Evolutionary conservation across 2,113 vertebrate genomes (phyloP).

Genomic region (Dascyllus trimaculatus): DNA sequence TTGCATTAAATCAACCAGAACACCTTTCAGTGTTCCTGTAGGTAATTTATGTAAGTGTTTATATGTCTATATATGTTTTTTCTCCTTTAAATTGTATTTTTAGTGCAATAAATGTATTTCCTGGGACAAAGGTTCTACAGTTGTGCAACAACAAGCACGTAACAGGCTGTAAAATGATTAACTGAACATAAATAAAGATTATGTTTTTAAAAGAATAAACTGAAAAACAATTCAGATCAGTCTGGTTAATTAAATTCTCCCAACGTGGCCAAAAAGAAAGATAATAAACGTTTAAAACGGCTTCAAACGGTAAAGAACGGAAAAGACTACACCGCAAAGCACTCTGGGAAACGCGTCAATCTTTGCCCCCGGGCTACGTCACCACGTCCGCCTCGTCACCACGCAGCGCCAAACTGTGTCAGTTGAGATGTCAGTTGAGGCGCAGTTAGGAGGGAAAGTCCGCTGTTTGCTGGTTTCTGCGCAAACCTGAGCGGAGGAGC

Average conservation of each 20-base stretch:
- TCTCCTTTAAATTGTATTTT: no score
- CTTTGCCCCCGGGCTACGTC: neutral
- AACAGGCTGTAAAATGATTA: no score
- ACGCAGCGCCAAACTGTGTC: slow-evolving; percentile 8
- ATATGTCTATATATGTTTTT: no score
- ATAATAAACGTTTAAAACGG: neutral
- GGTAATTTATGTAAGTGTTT: no score
- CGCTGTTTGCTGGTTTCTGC: neutral
- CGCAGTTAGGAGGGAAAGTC: neutral
- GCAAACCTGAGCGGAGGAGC: neutral
- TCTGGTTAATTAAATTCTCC: neutral
- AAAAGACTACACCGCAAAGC: slow-evolving; percentile 63
- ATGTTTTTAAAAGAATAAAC: no score
- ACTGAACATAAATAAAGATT: no score
- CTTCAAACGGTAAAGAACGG: neutral
- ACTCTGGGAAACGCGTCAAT: slow-evolving; percentile 38
- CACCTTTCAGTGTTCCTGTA: no score
- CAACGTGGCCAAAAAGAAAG: neutral
- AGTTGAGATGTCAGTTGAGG: slow-evolving; percentile 10
- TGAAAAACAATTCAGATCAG: no score
- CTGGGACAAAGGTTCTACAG: no score
- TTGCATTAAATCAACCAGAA: no score
- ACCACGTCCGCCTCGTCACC: neutral
- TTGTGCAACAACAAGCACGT: no score
- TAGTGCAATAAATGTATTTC: no score